Base-by-base conservation (phyloP, 2,113 vertebrate species). In the Hassar affinis region DNA sequence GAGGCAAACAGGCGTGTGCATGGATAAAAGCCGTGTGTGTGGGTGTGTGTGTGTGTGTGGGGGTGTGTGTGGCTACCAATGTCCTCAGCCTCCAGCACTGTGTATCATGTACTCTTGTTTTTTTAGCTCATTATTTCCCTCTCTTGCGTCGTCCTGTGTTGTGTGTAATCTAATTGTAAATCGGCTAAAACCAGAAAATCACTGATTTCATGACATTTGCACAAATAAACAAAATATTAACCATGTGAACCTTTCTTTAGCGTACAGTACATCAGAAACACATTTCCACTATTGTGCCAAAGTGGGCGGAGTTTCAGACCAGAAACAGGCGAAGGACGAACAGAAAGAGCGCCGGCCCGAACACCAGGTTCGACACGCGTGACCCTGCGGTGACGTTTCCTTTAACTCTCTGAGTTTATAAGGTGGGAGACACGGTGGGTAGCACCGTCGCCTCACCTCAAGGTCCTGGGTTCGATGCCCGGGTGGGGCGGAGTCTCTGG, bases 161-260 rank as follows among this genome's bases (percentile, higher is more conserved):
- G 86, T 92, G 90, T 90, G 90, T 90, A 91, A 92, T 87, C 81
- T 88, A 89, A 90, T 88, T 94, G 92, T 93, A 92, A 93, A 91
- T 93, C 91, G 85, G 86, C 89, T 80, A 86, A 89, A 87, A 81
- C 89, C 11, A 79, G 11, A 90, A 87, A 88, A 87, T 87, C 85
- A 86, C 82, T 81, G 89, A 86, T 90, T 90, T 89, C 87, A 88
- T 89, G 88, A 91, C 91, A 92, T 91, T 93, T 93, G 89, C 88
- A 90, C 90, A 93, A 94, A 93, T 93, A 93, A 93, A 93, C 80
- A 89, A 86, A 88, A 83, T 78, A 88, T 88, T 92, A 93, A 93
- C 88, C 88, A 85, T 86, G 85, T 64, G 47, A 66, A 22, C 27
- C 10, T 30, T 22, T 11, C 10, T 57, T 57, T 8, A 27, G 17